Conservation (phyloP, 1,140 invertebrate species). For the Steinernema khuongi region DNA sequence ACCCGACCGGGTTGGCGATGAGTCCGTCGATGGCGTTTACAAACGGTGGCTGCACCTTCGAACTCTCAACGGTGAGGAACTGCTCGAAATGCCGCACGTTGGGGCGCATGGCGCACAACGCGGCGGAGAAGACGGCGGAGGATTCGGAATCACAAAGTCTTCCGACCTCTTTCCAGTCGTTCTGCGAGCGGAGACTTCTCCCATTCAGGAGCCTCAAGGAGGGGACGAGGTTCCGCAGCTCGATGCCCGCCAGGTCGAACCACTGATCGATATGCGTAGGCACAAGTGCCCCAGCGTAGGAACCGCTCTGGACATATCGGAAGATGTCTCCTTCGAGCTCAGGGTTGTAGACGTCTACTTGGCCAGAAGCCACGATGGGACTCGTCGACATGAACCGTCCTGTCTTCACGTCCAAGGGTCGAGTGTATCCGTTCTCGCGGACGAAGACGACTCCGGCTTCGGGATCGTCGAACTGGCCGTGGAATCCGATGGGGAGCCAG, state of each 20-base stretch:
- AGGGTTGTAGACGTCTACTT: neutral
- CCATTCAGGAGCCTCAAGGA: neutral
- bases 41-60: neutral
- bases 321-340: neutral
- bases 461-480: neutral
- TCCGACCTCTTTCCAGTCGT: neutral
- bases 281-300: neutral
- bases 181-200: neutral
- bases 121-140: neutral
- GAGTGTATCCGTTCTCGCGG: neutral
- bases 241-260: neutral
- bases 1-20: neutral
- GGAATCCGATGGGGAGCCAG: constrained; percentile 3
- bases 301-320: neutral
- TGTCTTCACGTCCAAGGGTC: neutral
- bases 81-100: constrained; percentile 14
- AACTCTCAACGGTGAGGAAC: constrained; percentile 4
- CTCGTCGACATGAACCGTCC: neutral
- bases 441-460: neutral
- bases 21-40: neutral
- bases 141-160: neutral
- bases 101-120: neutral
- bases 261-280: neutral
- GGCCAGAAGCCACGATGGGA: neutral
- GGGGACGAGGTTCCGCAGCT: neutral